These are phyloP conservation scores for Forbesichthys papilliferus DNA, from an alignment of 2,113 vertebrate species.

Conservation along the genomic window DNA sequence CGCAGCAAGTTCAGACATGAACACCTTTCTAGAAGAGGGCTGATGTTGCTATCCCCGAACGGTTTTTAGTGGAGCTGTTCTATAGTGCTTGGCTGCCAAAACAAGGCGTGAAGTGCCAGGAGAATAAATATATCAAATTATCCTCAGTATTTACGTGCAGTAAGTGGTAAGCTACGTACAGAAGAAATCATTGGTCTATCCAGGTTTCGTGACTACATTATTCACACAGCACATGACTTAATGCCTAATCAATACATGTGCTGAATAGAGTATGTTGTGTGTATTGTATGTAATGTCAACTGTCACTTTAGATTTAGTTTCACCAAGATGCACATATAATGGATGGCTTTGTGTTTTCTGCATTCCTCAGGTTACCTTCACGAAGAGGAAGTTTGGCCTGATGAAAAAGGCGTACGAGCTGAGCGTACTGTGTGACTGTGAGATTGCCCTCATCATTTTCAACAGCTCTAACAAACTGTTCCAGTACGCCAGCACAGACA, in stretches of 20 bases:
- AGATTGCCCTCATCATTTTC: conserved; percentile 99
- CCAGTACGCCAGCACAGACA: conserved; percentile 99
- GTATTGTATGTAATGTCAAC: background rate
- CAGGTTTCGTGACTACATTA: too few species aligned
- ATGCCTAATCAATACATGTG: too few species aligned
- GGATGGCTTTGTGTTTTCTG: conserved; percentile 33
- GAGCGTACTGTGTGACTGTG: conserved; percentile 98
- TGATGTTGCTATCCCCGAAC: background rate
- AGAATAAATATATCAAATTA: too few species aligned
- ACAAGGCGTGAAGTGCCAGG: too few species aligned
- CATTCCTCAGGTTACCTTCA: conserved; percentile 92
- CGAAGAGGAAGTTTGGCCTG: conserved; percentile 98
- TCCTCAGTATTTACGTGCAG: too few species aligned
- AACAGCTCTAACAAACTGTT: conserved; percentile 99
- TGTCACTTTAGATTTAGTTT: background rate
- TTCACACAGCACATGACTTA: too few species aligned
- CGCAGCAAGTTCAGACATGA: conserved; percentile 44
- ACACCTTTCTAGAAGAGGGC: conserved; percentile 40
- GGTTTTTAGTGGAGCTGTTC: too few species aligned
- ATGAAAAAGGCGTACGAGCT: conserved; percentile 99
- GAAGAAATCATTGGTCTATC: too few species aligned
- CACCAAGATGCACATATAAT: conserved; percentile 13
- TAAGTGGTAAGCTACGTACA: too few species aligned
- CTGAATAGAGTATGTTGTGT: background rate
- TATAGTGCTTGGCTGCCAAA: too few species aligned